A percentile compares a stretch with the other conserved stretches of the same genome.
Evolutionary conservation across 2,797 vertebrate genomes (phyloP).

Genomic region (Eupleurogrammus muticus): DNA sequence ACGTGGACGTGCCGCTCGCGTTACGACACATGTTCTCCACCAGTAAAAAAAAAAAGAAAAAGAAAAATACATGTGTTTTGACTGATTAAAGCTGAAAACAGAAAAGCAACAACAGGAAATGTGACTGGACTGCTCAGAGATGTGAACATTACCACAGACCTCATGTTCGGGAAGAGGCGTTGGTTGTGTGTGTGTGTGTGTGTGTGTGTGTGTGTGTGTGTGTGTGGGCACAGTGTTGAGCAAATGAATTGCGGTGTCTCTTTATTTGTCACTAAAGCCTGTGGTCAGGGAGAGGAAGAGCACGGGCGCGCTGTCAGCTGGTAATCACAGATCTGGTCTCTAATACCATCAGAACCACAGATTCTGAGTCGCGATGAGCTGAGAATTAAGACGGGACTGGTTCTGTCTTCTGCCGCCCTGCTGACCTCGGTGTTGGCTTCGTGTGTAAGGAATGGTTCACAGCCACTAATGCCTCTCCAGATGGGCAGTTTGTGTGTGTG

Average conservation of each 20-base stretch:
- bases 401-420: constrained; percentile 20
- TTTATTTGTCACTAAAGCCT: constrained; percentile 31
- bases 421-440: constrained; percentile 56
- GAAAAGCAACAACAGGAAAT: constrained; percentile 23
- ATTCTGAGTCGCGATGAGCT: neutral
- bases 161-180: constrained; percentile 14
- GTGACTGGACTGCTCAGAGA: constrained; percentile 1
- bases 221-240: neutral
- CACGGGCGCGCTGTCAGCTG: constrained; percentile 19
- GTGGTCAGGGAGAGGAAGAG: constrained; percentile 12
- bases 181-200: too few species aligned
- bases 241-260: constrained; percentile 17
- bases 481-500: constrained; percentile 67
- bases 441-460: constrained; percentile 61
- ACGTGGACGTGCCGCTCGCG: constrained; percentile 25
- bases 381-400: constrained; percentile 3
- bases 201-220: neutral
- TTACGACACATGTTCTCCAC: constrained; percentile 39
- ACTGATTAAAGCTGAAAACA: constrained; percentile 34
- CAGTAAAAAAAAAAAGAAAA: constrained; percentile 38
- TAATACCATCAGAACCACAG: constrained; percentile 10
- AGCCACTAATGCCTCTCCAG: constrained; percentile 63
- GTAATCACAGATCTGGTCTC: neutral
- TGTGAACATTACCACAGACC: neutral
- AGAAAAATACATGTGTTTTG: constrained; percentile 42